phyloP scores from a whole-genome alignment of 2,888 invertebrate species.

The Hofmannophila pseudospretella region DNA sequence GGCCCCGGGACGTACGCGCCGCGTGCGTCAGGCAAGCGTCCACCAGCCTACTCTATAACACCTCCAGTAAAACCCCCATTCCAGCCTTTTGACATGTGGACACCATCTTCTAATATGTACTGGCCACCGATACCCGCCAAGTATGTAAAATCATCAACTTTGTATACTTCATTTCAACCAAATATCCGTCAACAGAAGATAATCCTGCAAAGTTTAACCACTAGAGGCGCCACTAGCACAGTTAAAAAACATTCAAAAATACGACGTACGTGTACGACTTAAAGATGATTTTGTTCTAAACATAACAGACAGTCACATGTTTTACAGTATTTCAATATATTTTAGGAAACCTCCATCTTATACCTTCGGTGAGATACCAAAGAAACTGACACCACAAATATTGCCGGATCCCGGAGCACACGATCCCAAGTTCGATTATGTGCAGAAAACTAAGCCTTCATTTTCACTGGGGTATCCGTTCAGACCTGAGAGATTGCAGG shows the following conservation, averaged over 20 bases:
- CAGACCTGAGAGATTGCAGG: slow-evolving; percentile 13
- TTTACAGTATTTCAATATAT: too few species aligned
- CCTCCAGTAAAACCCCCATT: slow-evolving; percentile 39
- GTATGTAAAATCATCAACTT: slow-evolving; percentile 26
- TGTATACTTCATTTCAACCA: too few species aligned
- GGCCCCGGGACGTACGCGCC: slow-evolving; percentile 49
- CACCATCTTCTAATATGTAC: slow-evolving; percentile 62
- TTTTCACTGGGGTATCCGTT: slow-evolving; percentile 43
- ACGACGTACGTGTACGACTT: too few species aligned
- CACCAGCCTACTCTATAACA: slow-evolving; percentile 47
- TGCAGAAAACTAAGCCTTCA: slow-evolving; percentile 41
- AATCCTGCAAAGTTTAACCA: too few species aligned
- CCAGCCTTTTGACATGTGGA: slow-evolving; percentile 52
- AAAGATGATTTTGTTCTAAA: too few species aligned
- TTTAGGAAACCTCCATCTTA: slow-evolving; percentile 45
- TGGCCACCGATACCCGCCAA: slow-evolving; percentile 39
- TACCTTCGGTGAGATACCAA: slow-evolving; percentile 28
- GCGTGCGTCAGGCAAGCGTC: slow-evolving; percentile 26
- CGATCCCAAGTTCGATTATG: slow-evolving; percentile 46
- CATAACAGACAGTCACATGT: too few species aligned
- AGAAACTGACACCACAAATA: slow-evolving; percentile 1
- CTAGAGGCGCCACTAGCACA: too few species aligned
- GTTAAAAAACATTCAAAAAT: too few species aligned
- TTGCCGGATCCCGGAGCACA: slow-evolving; percentile 53
- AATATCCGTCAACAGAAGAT: too few species aligned